phyloP scores from a whole-genome alignment of 2,888 invertebrate genomes.

The Drosophila acutilabella region DNA sequence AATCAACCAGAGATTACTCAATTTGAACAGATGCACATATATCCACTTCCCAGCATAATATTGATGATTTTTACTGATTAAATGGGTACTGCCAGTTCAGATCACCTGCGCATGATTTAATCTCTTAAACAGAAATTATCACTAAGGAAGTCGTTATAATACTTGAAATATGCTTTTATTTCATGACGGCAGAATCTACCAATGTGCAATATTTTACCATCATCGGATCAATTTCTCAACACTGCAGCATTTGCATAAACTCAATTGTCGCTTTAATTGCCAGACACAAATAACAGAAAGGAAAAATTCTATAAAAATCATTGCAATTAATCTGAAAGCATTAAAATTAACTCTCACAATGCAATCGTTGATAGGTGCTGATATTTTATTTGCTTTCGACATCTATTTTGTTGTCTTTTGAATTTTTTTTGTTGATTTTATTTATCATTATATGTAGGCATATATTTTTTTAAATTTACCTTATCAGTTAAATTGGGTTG shows the following conservation, averaged over 20 bases:
- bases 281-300: conserved; percentile 30
- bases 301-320: conserved; percentile 27
- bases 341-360: conserved; percentile 33
- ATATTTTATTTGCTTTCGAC: conserved; percentile 7
- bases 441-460: background rate
- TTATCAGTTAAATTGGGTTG: conserved; percentile 38
- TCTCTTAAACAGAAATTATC: too few species aligned
- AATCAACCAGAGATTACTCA: too few species aligned
- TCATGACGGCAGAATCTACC: too few species aligned
- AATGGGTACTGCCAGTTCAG: too few species aligned
- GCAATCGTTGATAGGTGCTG: conserved; percentile 2
- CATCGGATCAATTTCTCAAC: background rate
- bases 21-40: too few species aligned
- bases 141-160: too few species aligned
- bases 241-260: conserved; percentile 33
- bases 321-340: conserved; percentile 41
- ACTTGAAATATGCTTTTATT: too few species aligned
- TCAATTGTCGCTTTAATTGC: conserved; percentile 60
- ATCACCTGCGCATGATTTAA: too few species aligned
- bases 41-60: too few species aligned
- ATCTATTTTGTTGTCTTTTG: conserved; percentile 2
- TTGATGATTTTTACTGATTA: too few species aligned
- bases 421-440: background rate
- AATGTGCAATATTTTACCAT: background rate
- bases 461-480: conserved; percentile 7